phyloP scores from a whole-genome alignment of 2,797 vertebrate genomes.

The Macroramphosus scolopax region DNA sequence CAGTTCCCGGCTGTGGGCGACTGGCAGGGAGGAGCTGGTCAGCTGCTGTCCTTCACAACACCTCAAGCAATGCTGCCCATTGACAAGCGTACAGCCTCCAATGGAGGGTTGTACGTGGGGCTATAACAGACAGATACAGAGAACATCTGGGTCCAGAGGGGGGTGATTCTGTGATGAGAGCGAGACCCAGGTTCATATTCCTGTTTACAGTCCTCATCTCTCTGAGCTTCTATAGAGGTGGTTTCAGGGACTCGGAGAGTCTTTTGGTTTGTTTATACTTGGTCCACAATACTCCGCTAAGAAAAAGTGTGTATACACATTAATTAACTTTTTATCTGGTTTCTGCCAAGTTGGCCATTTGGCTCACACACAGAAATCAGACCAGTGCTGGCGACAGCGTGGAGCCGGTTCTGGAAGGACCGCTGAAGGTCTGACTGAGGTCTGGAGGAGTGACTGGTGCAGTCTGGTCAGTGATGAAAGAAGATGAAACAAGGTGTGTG shows the following conservation, averaged over 20 bases:
- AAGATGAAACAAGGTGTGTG: no score
- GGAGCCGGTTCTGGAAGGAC: background rate
- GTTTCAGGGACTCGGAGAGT: background rate
- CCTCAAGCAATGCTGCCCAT: background rate
- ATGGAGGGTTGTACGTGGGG: background rate
- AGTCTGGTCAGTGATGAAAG: no score
- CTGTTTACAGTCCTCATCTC: background rate
- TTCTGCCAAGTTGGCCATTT: slow-evolving; percentile 4
- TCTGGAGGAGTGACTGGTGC: no score
- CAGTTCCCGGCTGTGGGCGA: slow-evolving; percentile 1
- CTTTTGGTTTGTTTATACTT: background rate
- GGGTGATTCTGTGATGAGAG: background rate
- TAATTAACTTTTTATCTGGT: background rate
- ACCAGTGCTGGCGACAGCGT: background rate
- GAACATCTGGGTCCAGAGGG: background rate
- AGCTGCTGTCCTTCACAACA: background rate
- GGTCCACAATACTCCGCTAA: background rate
- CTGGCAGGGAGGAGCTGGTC: background rate
- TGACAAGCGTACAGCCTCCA: background rate
- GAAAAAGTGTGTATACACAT: background rate
- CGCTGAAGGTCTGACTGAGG: background rate
- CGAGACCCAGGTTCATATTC: background rate
- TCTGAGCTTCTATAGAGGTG: background rate
- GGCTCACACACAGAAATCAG: background rate
- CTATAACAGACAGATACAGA: slow-evolving; percentile 7